Conservation (phyloP, 2,888 invertebrate genomes). For the Cylindroiulus punctatus region DNA sequence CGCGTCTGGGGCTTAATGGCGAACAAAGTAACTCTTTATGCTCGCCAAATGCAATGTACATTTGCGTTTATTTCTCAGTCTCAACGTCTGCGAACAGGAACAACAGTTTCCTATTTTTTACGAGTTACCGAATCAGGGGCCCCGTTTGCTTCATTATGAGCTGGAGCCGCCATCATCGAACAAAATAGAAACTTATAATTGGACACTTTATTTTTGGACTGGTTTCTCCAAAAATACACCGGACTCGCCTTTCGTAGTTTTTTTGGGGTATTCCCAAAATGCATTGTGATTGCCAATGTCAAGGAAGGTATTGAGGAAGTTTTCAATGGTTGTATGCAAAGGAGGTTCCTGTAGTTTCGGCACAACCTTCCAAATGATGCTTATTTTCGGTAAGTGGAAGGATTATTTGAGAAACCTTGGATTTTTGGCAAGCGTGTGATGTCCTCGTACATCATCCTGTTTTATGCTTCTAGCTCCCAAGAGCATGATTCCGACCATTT, state of each 20-base stretch:
- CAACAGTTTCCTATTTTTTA: constrained; percentile 5
- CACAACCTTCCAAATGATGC: background rate
- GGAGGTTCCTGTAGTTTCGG: background rate
- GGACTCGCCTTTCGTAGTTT: background rate
- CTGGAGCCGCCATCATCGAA: background rate
- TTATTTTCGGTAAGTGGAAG: constrained; percentile 4
- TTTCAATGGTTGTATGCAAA: background rate
- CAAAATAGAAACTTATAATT: constrained; percentile 31
- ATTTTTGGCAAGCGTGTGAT: background rate
- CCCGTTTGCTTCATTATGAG: background rate
- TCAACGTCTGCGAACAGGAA: background rate
- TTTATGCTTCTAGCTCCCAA: background rate
- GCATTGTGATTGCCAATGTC: constrained; percentile 45
- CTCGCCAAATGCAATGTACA: background rate
- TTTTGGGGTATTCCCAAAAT: constrained; percentile 19
- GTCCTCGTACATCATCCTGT: background rate
- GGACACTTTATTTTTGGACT: background rate
- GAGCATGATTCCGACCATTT: background rate
- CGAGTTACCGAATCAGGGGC: no score
- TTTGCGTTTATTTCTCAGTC: background rate
- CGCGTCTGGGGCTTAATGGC: background rate
- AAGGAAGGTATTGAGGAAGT: constrained; percentile 11
- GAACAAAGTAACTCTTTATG: constrained; percentile 17
- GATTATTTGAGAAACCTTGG: background rate
- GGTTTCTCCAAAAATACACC: background rate